Percentiles rank a stretch among this genome's conserved stretches.
phyloP scores from a whole-genome alignment of 2,797 vertebrate genomes.

The Karalla daura region DNA sequence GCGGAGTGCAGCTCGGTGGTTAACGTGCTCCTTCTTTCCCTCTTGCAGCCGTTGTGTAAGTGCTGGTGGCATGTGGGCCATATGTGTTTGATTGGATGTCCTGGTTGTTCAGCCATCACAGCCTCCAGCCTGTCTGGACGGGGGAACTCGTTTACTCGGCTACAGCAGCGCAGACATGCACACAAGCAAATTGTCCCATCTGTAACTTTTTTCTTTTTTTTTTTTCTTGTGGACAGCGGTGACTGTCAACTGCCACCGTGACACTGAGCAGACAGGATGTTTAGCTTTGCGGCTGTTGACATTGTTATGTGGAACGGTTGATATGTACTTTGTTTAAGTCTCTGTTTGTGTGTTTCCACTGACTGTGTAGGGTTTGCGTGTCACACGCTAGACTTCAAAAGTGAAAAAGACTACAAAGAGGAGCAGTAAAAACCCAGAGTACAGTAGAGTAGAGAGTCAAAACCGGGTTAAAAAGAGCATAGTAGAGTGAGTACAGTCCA shows the following conservation, averaged over 20 bases:
- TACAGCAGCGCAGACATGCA: conserved; percentile 16
- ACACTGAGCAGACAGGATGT: conserved; percentile 25
- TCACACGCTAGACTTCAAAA: not conserved
- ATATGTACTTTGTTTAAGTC: conserved; percentile 1
- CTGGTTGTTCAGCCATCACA: conserved; percentile 13
- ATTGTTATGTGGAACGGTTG: conserved; percentile 7
- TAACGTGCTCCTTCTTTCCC: conserved; percentile 1
- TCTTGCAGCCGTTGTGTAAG: conserved; percentile 1
- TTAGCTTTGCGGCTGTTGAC: conserved; percentile 24
- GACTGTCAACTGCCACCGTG: conserved; percentile 28
- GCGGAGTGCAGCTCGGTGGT: not conserved
- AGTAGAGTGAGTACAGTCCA: no score
- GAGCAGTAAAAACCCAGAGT: no score
- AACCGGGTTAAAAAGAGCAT: no score
- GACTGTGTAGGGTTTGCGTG: not conserved
- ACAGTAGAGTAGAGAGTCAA: no score
- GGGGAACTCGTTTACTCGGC: conserved; percentile 36
- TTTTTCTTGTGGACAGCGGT: conserved; percentile 36
- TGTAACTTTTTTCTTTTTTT: conserved; percentile 20
- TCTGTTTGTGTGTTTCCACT: not conserved
- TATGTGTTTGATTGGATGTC: conserved; percentile 39
- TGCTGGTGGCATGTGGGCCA: conserved; percentile 12
- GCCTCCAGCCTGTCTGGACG: conserved; percentile 14
- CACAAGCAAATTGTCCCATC: conserved; percentile 26
- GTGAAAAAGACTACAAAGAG: no score